Evolutionary conservation across 2,113 vertebrate genomes (phyloP), one percentile per base, ranked within the genome.

Genomic region (Aphyosemion australe): DNA sequence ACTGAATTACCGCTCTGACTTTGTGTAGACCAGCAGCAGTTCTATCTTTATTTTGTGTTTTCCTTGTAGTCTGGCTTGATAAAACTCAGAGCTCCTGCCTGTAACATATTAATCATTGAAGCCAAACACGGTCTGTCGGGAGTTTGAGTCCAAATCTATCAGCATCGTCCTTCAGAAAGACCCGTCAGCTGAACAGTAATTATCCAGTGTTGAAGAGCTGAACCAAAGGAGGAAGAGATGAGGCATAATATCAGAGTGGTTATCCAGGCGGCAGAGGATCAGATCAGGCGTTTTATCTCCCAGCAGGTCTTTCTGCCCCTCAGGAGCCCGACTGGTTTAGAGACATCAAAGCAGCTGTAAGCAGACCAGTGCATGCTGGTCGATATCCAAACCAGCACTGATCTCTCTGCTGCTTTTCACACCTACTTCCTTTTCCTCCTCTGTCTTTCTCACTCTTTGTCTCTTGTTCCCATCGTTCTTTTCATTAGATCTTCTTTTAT

Each of bases 321-420:
- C 70, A 51, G 75, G 80, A 72, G 48, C 66, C 65, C 32, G 51
- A 39, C 71, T 74, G 83, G 58, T 72, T 79, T 73, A 78, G 32
- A 60, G 19, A 80, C 83, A 82, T 88, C 83, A 88, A 85, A 88
- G 83, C 53, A 18, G 56, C 77, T 43, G 42, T 58, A 68, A 78
- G 84, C 82, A 80, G 79, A 79, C 82, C 77, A 83, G 78, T 85
- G 74, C 74, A 72, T 61, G 55, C 72, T 71, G 76, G 83, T 85
- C 80, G 48, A 73, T 85, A 75, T 65, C 66, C 70, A 69, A 62
- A 71, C 64, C 68, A 57, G 13, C 37, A 31, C 16, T 32, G 49
- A 70, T 69, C 46, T 39, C 39, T 45, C 37, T 16, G 46, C 60
- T 13, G 11, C 57, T 19, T 34, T 19, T 69, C 60, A 47, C 41